These are phyloP conservation scores for Mythimna ferrago DNA, from an alignment of 2,888 invertebrate species.

Conservation along the genomic window DNA sequence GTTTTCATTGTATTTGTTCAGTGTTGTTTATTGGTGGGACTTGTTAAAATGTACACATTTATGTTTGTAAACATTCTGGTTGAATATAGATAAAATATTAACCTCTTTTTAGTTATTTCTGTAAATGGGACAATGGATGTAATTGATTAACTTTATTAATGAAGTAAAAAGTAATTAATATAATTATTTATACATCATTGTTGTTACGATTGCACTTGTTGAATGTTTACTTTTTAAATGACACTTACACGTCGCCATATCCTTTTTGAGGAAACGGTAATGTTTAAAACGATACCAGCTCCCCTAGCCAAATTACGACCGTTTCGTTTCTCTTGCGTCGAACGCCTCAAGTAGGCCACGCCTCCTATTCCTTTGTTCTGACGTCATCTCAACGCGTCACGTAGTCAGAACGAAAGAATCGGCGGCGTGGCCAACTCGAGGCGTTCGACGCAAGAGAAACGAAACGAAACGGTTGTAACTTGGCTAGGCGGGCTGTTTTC, in stretches of 20 bases:
- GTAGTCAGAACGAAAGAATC: too few relatives aligned
- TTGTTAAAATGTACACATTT: conserved; percentile 5
- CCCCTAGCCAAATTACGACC: neutral
- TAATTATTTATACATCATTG: conserved; percentile 22
- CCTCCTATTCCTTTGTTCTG: too few relatives aligned
- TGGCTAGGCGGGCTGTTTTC: too few relatives aligned
- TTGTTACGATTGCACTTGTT: conserved; percentile 53
- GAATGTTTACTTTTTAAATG: conserved; percentile 44
- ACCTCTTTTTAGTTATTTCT: conserved; percentile 5
- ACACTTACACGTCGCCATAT: conserved; percentile 8
- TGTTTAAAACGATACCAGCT: neutral
- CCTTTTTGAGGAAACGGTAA: conserved; percentile 27
- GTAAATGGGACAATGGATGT: neutral
- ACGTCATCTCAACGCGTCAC: too few relatives aligned
- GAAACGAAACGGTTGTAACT: too few relatives aligned
- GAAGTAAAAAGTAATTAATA: conserved; percentile 2
- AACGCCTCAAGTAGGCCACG: too few relatives aligned
- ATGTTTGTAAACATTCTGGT: conserved; percentile 1
- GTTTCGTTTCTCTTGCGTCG: too few relatives aligned
- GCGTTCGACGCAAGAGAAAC: too few relatives aligned
- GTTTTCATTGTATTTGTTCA: conserved; percentile 53
- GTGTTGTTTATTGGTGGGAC: conserved; percentile 37
- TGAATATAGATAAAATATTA: neutral
- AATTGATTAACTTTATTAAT: neutral
- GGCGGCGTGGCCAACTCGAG: too few relatives aligned